phyloP scores from a whole-genome alignment of 2,113 vertebrate species.

The Panthera tigris region DNA sequence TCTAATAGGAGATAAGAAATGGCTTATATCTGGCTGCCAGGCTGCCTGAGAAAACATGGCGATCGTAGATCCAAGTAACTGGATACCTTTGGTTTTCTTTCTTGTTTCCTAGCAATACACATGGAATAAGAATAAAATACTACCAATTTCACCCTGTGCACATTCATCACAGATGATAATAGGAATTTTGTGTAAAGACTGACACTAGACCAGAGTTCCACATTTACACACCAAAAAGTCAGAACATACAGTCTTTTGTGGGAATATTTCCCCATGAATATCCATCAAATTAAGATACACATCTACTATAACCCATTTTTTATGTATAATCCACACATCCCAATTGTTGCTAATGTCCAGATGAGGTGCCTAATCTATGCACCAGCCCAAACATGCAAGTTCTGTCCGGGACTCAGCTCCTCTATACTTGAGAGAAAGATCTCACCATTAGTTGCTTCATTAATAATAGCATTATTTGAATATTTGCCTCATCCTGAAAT shows the following conservation, averaged over 20 bases:
- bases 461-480: neutral
- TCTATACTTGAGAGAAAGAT: neutral
- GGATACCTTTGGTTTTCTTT: constrained; percentile 51
- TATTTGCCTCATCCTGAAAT: neutral
- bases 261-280: neutral
- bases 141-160: constrained; percentile 24
- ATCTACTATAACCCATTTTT: neutral
- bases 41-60: constrained; percentile 47
- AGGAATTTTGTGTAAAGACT: constrained; percentile 19
- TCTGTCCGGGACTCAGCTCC: neutral
- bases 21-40: constrained; percentile 40
- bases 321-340: neutral
- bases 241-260: neutral
- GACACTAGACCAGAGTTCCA: neutral
- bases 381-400: neutral
- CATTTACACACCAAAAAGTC: neutral
- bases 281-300: constrained; percentile 16
- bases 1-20: constrained; percentile 73
- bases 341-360: constrained; percentile 1
- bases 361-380: neutral
- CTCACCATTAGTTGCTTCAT: neutral
- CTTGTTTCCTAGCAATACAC: constrained; percentile 47
- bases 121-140: constrained; percentile 55
- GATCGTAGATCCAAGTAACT: constrained; percentile 54
- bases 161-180: constrained; percentile 10